Conservation (phyloP, 2,888 invertebrate species). For the Drosophila tripunctata region DNA sequence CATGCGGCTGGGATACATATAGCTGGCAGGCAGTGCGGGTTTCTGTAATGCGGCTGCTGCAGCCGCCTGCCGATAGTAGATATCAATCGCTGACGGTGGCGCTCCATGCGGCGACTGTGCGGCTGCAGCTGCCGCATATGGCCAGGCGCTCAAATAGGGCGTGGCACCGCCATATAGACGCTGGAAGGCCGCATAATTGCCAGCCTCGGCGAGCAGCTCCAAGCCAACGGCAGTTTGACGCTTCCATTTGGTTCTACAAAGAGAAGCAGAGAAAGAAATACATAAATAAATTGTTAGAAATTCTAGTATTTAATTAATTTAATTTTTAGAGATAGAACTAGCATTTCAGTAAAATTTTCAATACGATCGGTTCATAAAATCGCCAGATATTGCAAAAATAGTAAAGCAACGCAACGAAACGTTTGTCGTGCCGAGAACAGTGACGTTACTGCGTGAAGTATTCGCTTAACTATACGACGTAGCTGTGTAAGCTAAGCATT, state of each 20-base stretch:
- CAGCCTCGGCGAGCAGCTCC: constrained; percentile 98
- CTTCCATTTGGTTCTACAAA: constrained; percentile 97
- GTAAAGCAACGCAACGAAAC: too few species aligned
- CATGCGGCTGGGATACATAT: constrained; percentile 85
- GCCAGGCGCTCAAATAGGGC: constrained; percentile 88
- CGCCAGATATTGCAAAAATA: too few species aligned
- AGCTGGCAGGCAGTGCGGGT: constrained; percentile 89
- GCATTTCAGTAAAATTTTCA: too few species aligned
- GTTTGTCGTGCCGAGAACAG: not conserved
- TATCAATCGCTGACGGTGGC: constrained; percentile 89
- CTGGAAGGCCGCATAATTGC: constrained; percentile 99
- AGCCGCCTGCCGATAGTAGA: constrained; percentile 91
- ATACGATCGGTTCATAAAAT: too few species aligned
- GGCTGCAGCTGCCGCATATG: constrained; percentile 84
- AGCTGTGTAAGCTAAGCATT: too few species aligned
- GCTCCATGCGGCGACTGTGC: constrained; percentile 87
- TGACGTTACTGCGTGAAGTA: too few species aligned
- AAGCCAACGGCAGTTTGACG: constrained; percentile 98
- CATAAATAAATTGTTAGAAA: not conserved
- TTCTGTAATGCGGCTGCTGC: constrained; percentile 93
- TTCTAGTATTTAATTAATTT: not conserved
- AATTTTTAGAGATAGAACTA: not conserved
- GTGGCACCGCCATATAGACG: constrained; percentile 91
- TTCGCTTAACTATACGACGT: not conserved
- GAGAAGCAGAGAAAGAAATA: not conserved